These are phyloP conservation scores for Scomber scombrus DNA, from an alignment of 2,113 vertebrate species.

Conservation along the genomic window DNA sequence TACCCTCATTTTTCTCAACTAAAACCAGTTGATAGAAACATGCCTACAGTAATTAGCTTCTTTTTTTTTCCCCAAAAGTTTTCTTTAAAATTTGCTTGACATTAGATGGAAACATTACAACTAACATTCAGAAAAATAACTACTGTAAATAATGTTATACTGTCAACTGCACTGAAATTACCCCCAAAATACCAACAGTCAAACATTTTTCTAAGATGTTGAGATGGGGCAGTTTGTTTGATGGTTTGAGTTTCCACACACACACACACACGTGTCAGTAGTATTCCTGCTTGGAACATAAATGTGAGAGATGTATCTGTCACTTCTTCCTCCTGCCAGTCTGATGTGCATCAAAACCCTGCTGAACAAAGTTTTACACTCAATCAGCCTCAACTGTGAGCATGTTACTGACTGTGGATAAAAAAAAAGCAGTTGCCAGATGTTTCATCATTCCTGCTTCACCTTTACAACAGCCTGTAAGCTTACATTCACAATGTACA, in stretches of 20 bases:
- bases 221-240: constrained; percentile 9
- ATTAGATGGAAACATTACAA: too few relatives aligned
- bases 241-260: constrained; percentile 12
- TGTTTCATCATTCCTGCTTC: constrained; percentile 53
- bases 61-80: too few relatives aligned
- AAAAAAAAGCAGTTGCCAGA: constrained; percentile 43
- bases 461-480: constrained; percentile 19
- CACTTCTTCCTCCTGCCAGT: constrained; percentile 15
- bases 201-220: not conserved
- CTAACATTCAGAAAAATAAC: too few relatives aligned
- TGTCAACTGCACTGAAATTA: not conserved
- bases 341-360: constrained; percentile 1
- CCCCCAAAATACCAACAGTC: not conserved
- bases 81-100: too few relatives aligned
- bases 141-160: not conserved
- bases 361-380: constrained; percentile 35
- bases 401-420: constrained; percentile 1
- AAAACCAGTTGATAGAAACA: too few relatives aligned
- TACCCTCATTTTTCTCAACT: too few relatives aligned
- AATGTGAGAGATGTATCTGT: constrained; percentile 23
- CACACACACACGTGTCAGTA: constrained; percentile 12
- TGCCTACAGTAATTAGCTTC: too few relatives aligned
- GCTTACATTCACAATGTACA: constrained; percentile 29
- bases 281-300: constrained; percentile 26
- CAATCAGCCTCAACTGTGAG: constrained; percentile 28